Conservation (phyloP, 2,888 invertebrate species). For the Aphidoletes aphidimyza region DNA sequence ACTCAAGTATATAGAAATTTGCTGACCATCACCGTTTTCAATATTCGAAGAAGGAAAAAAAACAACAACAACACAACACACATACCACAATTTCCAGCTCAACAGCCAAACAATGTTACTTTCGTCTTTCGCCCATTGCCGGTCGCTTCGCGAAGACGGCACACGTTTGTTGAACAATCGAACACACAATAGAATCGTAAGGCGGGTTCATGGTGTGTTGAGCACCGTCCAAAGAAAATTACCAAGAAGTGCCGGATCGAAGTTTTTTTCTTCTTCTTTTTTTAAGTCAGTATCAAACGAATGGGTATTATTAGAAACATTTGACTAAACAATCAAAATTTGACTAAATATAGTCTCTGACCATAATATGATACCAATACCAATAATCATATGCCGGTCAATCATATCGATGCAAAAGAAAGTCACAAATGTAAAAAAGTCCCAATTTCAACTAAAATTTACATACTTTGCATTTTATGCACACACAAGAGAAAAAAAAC, state of each 20-base stretch:
- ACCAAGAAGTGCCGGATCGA: not conserved
- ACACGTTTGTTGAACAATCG: no score
- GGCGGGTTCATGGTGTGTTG: conserved; percentile 14
- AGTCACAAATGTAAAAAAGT: conserved; percentile 11
- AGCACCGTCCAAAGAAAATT: not conserved
- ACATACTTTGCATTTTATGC: not conserved
- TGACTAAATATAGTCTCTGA: not conserved
- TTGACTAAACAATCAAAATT: conserved; percentile 2
- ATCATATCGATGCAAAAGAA: not conserved
- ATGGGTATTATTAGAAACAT: conserved; percentile 7
- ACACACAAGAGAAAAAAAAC: not conserved
- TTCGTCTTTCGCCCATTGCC: not conserved
- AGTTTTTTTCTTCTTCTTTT: no score
- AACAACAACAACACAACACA: no score
- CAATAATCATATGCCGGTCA: not conserved
- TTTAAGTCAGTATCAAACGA: not conserved
- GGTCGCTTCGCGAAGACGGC: not conserved
- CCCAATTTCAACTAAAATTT: not conserved
- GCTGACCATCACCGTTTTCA: conserved; percentile 25
- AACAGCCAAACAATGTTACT: not conserved
- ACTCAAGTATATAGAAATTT: not conserved
- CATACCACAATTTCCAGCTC: not conserved
- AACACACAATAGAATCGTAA: not conserved
- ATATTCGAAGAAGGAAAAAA: no score
- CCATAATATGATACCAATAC: conserved; percentile 1